Base-by-base conservation (phyloP, 2,113 vertebrate species). In the Callaeas wilsoni region DNA sequence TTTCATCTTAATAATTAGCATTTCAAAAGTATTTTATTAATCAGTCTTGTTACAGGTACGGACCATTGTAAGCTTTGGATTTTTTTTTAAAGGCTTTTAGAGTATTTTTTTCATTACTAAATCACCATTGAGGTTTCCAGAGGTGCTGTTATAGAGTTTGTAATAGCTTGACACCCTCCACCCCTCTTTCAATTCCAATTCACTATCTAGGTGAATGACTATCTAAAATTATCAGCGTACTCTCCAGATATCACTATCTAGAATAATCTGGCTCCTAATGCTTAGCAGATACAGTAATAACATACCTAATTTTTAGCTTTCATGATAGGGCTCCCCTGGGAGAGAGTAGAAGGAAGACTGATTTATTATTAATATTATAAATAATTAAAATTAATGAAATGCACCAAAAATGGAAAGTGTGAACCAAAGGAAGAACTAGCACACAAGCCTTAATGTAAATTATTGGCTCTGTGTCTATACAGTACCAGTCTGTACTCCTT, bases 331-430 rank as follows among this genome's bases (percentile, higher is more conserved):
- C 75, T 62, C 76, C 69, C 60, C 57, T 84, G 73, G 41, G 79
- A 87, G 13, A 75, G 12, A 85, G 35, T 4, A 70, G 83, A 89
- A 75, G 20, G 49, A 89, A 94, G 88, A 87, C 7, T 67, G 60
- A 89, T 95, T 52, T 63, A 90, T 92, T 95, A 96, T 68, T 93
- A 93, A 94, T 90, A 71, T 75, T 78, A 92, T 70, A 94, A 95
- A 96, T 90, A 92, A 90, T 90, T 92, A 74, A 94, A 95, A 96
- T 71, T 32, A 84, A 78, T 63, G 27, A 92, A 93, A 84, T 86
- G 78, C 50, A 84, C 12, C 57, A 57, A 84, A 95, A 91, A 52
- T 52, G 62, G 59, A 89, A 90, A 88, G 37, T 7, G 6, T 56
- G 81, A 92, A 67, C 69, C 13, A 78, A 82, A 71, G 56, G 62